Base-by-base conservation (phyloP, 2,888 invertebrate species). In the Tridacna crocea region DNA sequence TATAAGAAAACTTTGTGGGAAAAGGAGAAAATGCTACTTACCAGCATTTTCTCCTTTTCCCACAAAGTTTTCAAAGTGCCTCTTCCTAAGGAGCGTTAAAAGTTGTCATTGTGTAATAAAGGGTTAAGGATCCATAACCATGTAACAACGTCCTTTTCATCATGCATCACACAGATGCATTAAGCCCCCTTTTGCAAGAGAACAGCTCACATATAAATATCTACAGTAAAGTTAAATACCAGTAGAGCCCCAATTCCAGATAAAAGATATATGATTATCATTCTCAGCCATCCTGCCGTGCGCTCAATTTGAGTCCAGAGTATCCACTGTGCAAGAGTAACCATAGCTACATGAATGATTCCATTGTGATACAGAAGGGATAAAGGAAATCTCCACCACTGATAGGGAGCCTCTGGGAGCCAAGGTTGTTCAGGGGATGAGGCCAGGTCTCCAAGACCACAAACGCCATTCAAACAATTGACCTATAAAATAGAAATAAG, bases 301-400 rank as follows among this genome's bases (percentile, higher is more conserved):
- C 51, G 78, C 77, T 93, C 93, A 22, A 92, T 84, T 72, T 88
- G 89, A 22, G 88, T 78, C 77, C 90, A 83, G 11, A 93, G 76
- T 22, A 90, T 22, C 72, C 86, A 79, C 75, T 92, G 88, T 0
- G 86, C 77, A n/a, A 82, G 63, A 51, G 86, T 51, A 46, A 91
- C 83, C 22, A 91, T 58, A 51, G 89, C 72, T 10, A 88, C 74
- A 72, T 92, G 90, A 12, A 92, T 68, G 24, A 92, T 76, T 27
- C 92, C 92, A 77, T 90, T 87, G 65, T 90, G 89, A 83, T 89
- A 89, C 19, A 91, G 51, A 11, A 91, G 79, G 11, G 90, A 87
- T 12, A 92, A 72, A 13, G 88, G 84, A 4, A 90, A 77, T 36
- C 93, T 87, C 92, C 92, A 92, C 89, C 90, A 91, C 79, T 92